Evolutionary conservation across 1,140 invertebrate species (phyloP).

Genomic region (Brachionus rubens): DNA sequence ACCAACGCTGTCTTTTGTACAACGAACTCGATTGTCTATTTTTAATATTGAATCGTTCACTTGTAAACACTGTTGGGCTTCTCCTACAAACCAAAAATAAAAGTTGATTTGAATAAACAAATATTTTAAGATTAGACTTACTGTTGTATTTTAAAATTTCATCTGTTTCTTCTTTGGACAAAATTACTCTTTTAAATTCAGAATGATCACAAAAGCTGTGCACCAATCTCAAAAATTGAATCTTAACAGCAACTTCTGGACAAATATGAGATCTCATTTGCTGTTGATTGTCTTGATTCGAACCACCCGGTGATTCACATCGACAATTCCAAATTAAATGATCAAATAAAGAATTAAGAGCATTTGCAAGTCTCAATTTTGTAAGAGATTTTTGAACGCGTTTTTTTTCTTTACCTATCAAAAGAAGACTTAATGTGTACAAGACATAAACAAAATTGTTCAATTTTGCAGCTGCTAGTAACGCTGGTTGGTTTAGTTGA

Average conservation of each 20-base stretch:
- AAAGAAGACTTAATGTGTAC: constrained; percentile 60
- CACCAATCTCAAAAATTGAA: constrained; percentile 61
- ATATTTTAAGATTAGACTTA: too few species aligned
- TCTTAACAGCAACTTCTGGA: constrained; percentile 62
- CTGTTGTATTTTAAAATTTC: constrained; percentile 59
- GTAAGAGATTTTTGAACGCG: constrained; percentile 61
- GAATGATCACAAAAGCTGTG: constrained; percentile 64
- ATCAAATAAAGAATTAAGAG: constrained; percentile 61
- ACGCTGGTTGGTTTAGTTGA: constrained; percentile 52
- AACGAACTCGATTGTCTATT: constrained; percentile 40
- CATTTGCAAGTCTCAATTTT: constrained; percentile 59
- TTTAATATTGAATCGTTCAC: not conserved
- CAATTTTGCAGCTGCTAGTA: constrained; percentile 57
- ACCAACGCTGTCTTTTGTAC: constrained; percentile 54
- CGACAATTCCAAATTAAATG: constrained; percentile 62
- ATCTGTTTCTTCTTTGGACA: constrained; percentile 60
- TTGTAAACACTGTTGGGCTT: constrained; percentile 16
- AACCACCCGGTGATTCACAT: constrained; percentile 54
- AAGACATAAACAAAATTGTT: constrained; percentile 61
- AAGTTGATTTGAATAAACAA: not conserved
- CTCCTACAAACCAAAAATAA: not conserved
- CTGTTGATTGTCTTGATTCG: constrained; percentile 59
- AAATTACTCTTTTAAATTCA: constrained; percentile 60
- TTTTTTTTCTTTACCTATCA: constrained; percentile 62
- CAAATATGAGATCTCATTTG: constrained; percentile 61